A percentile compares a stretch with the other conserved stretches of the same genome.
phyloP scores from a whole-genome alignment of 2,888 invertebrate genomes.

The Drosophila robusta region DNA sequence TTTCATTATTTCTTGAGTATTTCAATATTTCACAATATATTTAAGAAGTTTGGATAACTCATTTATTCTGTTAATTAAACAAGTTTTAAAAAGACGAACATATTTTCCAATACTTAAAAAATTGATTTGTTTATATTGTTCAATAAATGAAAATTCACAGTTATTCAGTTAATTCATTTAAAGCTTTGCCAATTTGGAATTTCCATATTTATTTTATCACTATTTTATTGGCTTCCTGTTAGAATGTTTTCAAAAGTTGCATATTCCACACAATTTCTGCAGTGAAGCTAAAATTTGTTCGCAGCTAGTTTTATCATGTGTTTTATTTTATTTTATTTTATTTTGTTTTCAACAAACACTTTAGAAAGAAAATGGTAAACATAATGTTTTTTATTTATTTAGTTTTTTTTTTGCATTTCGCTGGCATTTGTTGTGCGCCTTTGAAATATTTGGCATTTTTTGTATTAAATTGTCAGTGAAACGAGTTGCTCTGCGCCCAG shows the following conservation, averaged over 20 bases:
- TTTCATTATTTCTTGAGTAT: no score
- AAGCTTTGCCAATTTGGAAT: not conserved
- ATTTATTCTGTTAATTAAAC: not conserved
- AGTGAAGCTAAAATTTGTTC: conserved; percentile 15
- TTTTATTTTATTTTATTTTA: not conserved
- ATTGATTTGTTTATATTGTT: no score
- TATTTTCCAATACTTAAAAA: no score
- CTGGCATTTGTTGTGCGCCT: conserved; percentile 49
- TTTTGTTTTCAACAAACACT: conserved; percentile 44
- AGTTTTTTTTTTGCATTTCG: conserved; percentile 10
- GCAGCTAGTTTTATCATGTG: conserved; percentile 11
- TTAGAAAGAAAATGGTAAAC: conserved; percentile 53
- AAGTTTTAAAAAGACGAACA: no score
- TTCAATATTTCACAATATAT: no score
- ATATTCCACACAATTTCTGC: not conserved
- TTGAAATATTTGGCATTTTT: conserved; percentile 75
- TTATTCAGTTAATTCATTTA: no score
- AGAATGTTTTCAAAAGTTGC: not conserved
- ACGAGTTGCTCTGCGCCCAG: conserved; percentile 52
- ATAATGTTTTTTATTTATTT: conserved; percentile 33
- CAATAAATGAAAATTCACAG: no score
- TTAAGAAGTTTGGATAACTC: no score
- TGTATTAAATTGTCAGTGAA: conserved; percentile 80
- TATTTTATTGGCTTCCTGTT: conserved; percentile 13
- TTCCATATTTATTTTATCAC: not conserved